Evolutionary conservation across 2,797 vertebrate genomes (phyloP), one percentile per base, ranked within the genome.

Genomic region (Myripristis murdjan): DNA sequence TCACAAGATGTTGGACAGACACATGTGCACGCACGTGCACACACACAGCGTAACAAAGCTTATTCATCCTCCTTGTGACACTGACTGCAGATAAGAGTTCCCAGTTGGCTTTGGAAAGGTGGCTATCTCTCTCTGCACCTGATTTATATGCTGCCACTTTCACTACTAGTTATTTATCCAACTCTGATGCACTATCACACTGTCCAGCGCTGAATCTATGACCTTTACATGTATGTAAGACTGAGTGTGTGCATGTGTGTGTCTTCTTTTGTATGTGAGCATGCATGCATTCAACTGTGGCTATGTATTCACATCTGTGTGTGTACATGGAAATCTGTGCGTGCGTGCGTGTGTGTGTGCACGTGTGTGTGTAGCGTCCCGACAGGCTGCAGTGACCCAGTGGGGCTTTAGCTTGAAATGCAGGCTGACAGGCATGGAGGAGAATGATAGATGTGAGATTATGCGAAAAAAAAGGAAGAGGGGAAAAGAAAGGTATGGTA

Each of bases 401-500:
- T 2, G 53, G 86, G 80, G 77, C 60, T 82, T 88, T 63, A 47
- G 82, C 71, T 74, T 81, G 72, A 86, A 82, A 81, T 64, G 84
- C 41, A 44, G 70, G 71, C 65, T 87, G 90, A 82, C 86, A 86
- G 85, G 52, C 74, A 24, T 70, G 71, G 55, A 72, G 74, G 61
- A 71, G 88, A 81, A 76, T 85, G 86, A 89, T 89, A 79, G 86
- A 91, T 91, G 83, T 85, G 84, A 83, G 85, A 92, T 91, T 90
- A 87, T 85, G 75, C 55, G 46, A 66, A 70, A 77, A 70, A 77
- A 77, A 73, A 64, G 75, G 69, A 82, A 77, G 16, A 54, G 20
- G 56, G 49, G 78, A 70, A 5, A 75, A 84, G 64, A 68, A 81
- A 73, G 63, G 64, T n/a, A 37, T 31, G 23, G 55, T 11, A 39